These are phyloP conservation scores for Rhombomys opimus DNA, from an alignment of 2,113 vertebrate genomes.

Conservation along the genomic window DNA sequence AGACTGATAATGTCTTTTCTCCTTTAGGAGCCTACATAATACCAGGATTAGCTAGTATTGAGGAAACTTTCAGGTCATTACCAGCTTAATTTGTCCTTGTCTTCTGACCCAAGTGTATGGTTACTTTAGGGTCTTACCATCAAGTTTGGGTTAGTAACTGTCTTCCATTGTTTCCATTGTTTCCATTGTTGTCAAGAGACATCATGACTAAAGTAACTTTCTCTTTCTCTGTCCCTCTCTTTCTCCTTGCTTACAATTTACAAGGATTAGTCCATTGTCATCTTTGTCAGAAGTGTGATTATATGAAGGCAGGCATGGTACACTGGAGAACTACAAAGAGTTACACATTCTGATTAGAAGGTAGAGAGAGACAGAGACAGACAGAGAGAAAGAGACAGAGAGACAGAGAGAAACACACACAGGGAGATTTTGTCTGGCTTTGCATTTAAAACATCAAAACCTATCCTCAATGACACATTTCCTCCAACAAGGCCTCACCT, in stretches of 20 bases:
- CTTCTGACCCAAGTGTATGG: background rate
- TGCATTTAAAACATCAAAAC: background rate
- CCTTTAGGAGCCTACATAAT: background rate
- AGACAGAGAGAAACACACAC: too few relatives aligned
- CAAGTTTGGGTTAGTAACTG: background rate
- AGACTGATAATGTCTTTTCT: background rate
- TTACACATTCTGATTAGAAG: background rate
- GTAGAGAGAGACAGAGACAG: too few relatives aligned
- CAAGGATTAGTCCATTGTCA: background rate
- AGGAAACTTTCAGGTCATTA: background rate
- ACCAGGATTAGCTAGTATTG: background rate
- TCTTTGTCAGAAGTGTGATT: background rate
- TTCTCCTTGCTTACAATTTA: background rate
- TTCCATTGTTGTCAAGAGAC: background rate
- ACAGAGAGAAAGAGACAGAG: too few relatives aligned
- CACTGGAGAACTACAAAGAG: background rate
- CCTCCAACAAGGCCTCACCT: background rate
- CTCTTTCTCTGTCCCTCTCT: too few relatives aligned
- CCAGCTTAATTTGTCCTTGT: background rate
- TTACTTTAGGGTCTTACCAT: background rate
- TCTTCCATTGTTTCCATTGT: too few relatives aligned
- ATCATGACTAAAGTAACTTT: background rate
- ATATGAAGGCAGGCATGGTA: background rate
- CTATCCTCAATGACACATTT: background rate
- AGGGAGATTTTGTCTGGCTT: background rate